Conservation (phyloP, 2,113 vertebrate genomes). For the Prionailurus bengalensis region DNA sequence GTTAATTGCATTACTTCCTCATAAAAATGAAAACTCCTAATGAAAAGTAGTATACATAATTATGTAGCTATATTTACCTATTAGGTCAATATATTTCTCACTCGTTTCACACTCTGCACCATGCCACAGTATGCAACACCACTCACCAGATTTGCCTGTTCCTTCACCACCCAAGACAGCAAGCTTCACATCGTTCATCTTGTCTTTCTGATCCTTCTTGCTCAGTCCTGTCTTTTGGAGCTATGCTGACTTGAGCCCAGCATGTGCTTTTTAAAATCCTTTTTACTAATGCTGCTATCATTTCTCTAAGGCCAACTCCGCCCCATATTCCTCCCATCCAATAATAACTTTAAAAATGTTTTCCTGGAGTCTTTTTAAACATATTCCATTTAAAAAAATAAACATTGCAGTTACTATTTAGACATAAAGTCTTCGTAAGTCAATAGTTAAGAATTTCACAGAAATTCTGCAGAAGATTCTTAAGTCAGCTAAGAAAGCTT, state of each 20-base stretch:
- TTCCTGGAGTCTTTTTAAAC: slow-evolving; percentile 45
- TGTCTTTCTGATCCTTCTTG: not conserved
- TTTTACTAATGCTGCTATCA: slow-evolving; percentile 47
- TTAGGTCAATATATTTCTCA: not conserved
- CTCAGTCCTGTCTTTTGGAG: not conserved
- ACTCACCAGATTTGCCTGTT: slow-evolving; percentile 92
- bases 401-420: slow-evolving; percentile 1
- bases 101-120: no score
- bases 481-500: not conserved
- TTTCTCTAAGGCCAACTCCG: slow-evolving; percentile 34
- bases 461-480: not conserved
- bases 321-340: slow-evolving; percentile 60
- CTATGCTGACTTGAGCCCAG: not conserved
- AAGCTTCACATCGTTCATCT: slow-evolving; percentile 91
- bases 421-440: not conserved
- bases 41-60: not conserved
- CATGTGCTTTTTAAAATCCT: not conserved
- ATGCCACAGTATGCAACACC: not conserved
- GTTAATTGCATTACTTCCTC: not conserved
- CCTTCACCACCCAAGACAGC: slow-evolving; percentile 91
- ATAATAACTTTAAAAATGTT: slow-evolving; percentile 73
- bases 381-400: not conserved
- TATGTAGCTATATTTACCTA: not conserved
- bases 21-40: not conserved
- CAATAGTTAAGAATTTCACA: not conserved